Conservation (phyloP, 2,888 invertebrate species). For the Coenonympha glycerion region DNA sequence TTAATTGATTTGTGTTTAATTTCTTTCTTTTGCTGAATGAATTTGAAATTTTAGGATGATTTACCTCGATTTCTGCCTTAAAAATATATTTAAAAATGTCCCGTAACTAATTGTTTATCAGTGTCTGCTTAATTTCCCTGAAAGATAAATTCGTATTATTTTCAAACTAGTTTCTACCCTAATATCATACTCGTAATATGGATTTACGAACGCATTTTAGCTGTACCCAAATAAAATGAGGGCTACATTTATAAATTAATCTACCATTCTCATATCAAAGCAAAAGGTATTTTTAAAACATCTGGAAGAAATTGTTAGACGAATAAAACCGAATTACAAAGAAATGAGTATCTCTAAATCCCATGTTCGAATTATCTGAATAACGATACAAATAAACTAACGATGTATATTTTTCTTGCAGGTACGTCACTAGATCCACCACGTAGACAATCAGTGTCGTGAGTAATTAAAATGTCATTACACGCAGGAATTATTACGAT, state of each 20-base stretch:
- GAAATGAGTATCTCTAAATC: conserved; percentile 29
- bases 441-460: conserved; percentile 20
- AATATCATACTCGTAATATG: no score
- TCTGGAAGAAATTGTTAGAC: conserved; percentile 36
- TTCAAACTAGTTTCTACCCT: conserved; percentile 4
- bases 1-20: no score
- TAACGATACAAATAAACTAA: background rate
- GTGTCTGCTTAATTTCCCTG: conserved; percentile 13
- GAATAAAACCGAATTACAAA: conserved; percentile 39
- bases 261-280: conserved; percentile 43
- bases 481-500: conserved; percentile 17
- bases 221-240: conserved; percentile 35
- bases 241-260: conserved; percentile 46
- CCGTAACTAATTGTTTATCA: conserved; percentile 29
- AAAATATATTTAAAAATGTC: conserved; percentile 33
- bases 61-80: background rate
- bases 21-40: no score
- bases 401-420: conserved; percentile 28
- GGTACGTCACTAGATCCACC: conserved; percentile 26
- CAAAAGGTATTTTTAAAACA: conserved; percentile 57
- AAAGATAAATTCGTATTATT: background rate
- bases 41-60: no score
- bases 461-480: conserved; percentile 25
- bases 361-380: conserved; percentile 10
- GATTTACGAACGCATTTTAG: conserved; percentile 36